A percentile compares a stretch with the other conserved stretches of the same genome.
Evolutionary conservation across 2,113 vertebrate species (phyloP).

Genomic region (Glaucidium brasilianum): DNA sequence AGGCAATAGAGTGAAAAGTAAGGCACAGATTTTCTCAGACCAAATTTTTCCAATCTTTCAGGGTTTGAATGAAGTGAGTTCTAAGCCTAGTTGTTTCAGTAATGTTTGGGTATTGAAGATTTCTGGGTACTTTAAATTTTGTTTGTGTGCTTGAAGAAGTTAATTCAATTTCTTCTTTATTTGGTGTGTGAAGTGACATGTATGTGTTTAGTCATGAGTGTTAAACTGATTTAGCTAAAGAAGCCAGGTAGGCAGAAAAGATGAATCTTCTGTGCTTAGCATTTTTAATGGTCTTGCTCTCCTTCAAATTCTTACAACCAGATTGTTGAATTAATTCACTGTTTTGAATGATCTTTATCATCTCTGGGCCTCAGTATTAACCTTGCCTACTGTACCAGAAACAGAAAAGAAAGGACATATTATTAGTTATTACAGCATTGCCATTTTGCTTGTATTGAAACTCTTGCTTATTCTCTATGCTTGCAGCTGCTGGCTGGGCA

Average conservation of each 20-base stretch:
- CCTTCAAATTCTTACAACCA: background rate
- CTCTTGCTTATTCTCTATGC: slow-evolving; percentile 48
- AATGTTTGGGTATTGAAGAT: background rate
- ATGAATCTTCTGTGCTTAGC: background rate
- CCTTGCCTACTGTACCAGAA: slow-evolving; percentile 21
- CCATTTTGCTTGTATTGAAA: slow-evolving; percentile 27
- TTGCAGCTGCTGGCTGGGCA: slow-evolving; percentile 35
- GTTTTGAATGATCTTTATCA: background rate
- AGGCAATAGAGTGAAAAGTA: background rate
- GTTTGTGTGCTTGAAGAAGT: background rate
- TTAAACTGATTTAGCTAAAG: background rate
- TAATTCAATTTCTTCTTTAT: background rate
- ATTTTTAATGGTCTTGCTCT: background rate
- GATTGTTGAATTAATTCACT: background rate
- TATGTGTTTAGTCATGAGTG: background rate
- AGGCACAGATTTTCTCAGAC: background rate
- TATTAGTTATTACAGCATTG: slow-evolving; percentile 28
- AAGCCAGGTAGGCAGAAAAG: background rate
- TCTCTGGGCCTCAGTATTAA: slow-evolving; percentile 4
- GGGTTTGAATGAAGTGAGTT: background rate
- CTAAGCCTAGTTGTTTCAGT: background rate
- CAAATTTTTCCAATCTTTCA: background rate
- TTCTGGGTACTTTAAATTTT: background rate
- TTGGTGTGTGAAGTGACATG: background rate
- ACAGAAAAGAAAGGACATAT: slow-evolving; percentile 20